Conservation (phyloP, 2,888 invertebrate genomes). For the Pherbina coryleti region DNA sequence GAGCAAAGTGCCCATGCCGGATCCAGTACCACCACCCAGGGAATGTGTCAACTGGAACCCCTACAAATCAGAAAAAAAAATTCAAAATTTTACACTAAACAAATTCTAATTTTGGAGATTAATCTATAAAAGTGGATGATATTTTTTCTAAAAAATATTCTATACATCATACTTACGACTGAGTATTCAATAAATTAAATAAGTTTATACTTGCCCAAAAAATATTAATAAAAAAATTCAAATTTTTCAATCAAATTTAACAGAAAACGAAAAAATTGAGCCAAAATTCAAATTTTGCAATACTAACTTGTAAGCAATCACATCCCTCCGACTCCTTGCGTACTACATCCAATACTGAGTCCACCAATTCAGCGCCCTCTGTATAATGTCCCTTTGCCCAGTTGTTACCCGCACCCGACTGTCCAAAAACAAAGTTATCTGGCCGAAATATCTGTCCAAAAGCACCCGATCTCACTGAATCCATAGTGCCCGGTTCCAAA, state of each 20-base stretch:
- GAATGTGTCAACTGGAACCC: slow-evolving; percentile 88
- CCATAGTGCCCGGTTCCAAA: slow-evolving; percentile 97
- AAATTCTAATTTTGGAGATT: too few species aligned
- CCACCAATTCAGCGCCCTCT: slow-evolving; percentile 89
- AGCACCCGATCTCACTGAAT: slow-evolving; percentile 93
- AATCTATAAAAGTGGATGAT: too few species aligned
- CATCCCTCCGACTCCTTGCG: slow-evolving; percentile 90
- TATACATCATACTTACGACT: too few species aligned
- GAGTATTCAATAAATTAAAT: background rate
- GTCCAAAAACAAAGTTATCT: slow-evolving; percentile 95
- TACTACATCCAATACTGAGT: slow-evolving; percentile 86
- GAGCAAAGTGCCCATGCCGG: slow-evolving; percentile 88
- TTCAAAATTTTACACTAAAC: too few species aligned
- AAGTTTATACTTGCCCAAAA: background rate
- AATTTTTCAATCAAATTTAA: background rate
- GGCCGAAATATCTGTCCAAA: slow-evolving; percentile 95
- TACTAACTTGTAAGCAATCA: slow-evolving; percentile 82
- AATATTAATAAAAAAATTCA: background rate
- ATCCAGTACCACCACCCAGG: slow-evolving; percentile 89
- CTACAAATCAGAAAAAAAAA: slow-evolving; percentile 43
- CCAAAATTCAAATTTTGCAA: too few species aligned
- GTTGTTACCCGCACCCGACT: slow-evolving; percentile 87
- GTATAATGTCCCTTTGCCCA: slow-evolving; percentile 95
- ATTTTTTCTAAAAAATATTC: too few species aligned
- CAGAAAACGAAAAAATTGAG: background rate